A percentile compares a stretch with the other conserved stretches of the same genome.
phyloP scores from a whole-genome alignment of 2,888 invertebrate species.

The Scaptomyza parva region DNA sequence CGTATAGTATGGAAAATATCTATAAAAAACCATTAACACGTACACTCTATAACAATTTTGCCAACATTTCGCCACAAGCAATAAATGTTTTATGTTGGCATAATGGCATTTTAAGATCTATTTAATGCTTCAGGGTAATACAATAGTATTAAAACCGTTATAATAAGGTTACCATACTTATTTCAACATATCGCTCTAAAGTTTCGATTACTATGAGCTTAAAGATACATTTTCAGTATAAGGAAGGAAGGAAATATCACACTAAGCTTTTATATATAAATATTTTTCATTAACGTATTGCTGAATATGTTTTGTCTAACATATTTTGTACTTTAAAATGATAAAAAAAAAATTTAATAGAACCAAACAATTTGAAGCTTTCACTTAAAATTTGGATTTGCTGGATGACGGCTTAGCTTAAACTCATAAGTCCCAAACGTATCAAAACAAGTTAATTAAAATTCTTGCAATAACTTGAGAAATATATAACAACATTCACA shows the following conservation, averaged over 20 bases:
- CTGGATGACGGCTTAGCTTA: not conserved
- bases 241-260: no score
- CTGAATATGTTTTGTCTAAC: no score
- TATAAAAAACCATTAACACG: not conserved
- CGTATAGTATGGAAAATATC: not conserved
- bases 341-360: no score
- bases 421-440: constrained; percentile 26
- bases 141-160: no score
- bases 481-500: constrained; percentile 24
- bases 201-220: no score
- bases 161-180: no score
- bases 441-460: constrained; percentile 76
- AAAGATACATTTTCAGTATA: no score
- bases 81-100: not conserved
- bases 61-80: not conserved
- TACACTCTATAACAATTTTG: not conserved
- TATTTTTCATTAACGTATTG: no score
- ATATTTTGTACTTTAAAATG: no score
- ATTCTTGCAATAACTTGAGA: constrained; percentile 67
- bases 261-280: no score
- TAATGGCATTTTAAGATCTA: not conserved
- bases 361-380: not conserved
- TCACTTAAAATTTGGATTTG: not conserved
- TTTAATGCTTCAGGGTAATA: not conserved
- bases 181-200: no score